A percentile compares a stretch with the other conserved stretches of the same genome.
These are phyloP conservation scores for Paramisgurnus dabryanus DNA, from an alignment of 2,113 vertebrate species.

Conservation along the genomic window DNA sequence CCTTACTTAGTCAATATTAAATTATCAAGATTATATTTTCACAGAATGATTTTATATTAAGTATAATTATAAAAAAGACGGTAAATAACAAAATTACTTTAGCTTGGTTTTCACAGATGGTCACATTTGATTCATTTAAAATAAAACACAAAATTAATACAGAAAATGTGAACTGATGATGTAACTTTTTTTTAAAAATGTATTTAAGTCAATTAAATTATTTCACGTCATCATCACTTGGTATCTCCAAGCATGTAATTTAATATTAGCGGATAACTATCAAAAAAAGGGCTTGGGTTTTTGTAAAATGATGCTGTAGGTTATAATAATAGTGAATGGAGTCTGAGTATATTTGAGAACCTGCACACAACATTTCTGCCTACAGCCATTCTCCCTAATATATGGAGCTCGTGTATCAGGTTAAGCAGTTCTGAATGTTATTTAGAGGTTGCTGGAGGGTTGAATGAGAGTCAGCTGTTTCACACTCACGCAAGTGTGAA, in stretches of 20 bases:
- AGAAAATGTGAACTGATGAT: background rate
- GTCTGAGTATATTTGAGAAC: background rate
- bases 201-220: background rate
- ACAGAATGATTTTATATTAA: no score
- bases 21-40: no score
- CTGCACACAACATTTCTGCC: slow-evolving; percentile 17
- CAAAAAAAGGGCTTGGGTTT: background rate
- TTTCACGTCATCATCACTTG: background rate
- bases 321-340: background rate
- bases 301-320: background rate
- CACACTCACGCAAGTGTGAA: background rate
- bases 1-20: no score
- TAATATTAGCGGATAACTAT: background rate
- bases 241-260: background rate
- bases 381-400: background rate
- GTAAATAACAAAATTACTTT: no score
- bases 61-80: no score
- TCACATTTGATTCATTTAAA: no score
- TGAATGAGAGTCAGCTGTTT: slow-evolving; percentile 10
- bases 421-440: slow-evolving; percentile 15
- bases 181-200: background rate
- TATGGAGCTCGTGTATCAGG: background rate
- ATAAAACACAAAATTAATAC: background rate
- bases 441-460: slow-evolving; percentile 31
- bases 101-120: no score